Evolutionary conservation across 2,888 invertebrate species (phyloP).

Genomic region (Ethmia dodecea): DNA sequence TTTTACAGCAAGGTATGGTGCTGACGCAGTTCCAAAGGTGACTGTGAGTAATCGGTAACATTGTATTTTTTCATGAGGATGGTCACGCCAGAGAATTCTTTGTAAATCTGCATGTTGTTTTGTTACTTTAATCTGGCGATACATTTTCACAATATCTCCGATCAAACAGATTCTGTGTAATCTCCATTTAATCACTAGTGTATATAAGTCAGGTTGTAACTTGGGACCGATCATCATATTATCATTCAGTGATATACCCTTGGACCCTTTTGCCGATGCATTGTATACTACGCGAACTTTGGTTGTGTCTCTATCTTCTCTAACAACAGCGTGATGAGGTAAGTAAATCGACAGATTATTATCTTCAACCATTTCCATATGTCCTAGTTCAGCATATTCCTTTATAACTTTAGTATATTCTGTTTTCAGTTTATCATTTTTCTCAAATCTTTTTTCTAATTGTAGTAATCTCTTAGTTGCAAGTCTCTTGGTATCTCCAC

Average conservation of each 20-base stretch:
- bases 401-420: constrained; percentile 12
- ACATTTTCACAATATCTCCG: constrained; percentile 27
- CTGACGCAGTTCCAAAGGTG: constrained; percentile 17
- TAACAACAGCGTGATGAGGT: constrained; percentile 21
- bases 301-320: constrained; percentile 15
- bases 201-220: constrained; percentile 19
- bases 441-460: constrained; percentile 3
- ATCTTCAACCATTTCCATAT: constrained; percentile 10
- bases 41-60: constrained; percentile 19
- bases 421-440: constrained; percentile 6
- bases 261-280: constrained; percentile 12
- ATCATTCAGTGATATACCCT: constrained; percentile 14
- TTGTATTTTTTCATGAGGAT: constrained; percentile 6
- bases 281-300: too few relatives aligned
- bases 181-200: constrained; percentile 21
- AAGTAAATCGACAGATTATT: constrained; percentile 9
- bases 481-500: constrained; percentile 1
- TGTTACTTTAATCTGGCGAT: constrained; percentile 19
- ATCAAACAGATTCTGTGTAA: constrained; percentile 17
- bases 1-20: constrained; percentile 16
- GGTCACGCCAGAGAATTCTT: constrained; percentile 15
- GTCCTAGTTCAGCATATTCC: constrained; percentile 14
- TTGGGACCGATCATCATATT: constrained; percentile 9
- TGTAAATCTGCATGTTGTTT: constrained; percentile 17
- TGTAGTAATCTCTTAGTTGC: constrained; percentile 4